phyloP scores from a whole-genome alignment of 1,140 invertebrate species.

The Orius laevigatus region DNA sequence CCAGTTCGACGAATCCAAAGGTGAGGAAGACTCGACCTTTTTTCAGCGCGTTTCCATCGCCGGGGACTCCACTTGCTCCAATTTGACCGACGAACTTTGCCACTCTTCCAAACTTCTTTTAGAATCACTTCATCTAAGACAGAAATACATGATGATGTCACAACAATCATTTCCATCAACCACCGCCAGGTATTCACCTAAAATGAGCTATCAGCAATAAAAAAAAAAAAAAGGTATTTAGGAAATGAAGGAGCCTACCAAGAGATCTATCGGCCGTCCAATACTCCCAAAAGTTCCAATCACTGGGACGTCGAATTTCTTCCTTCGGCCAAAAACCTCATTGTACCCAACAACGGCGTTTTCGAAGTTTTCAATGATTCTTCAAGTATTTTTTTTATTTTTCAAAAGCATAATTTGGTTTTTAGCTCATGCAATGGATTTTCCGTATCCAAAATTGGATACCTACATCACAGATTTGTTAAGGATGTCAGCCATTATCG shows the following conservation, averaged over 20 bases:
- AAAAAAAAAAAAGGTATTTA: too few species aligned
- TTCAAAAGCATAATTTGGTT: too few species aligned
- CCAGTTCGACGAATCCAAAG: too few species aligned
- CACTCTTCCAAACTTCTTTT: conserved; percentile 71
- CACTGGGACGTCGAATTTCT: conserved; percentile 71
- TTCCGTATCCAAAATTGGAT: too few species aligned
- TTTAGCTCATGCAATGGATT: too few species aligned
- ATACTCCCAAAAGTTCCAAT: conserved; percentile 44
- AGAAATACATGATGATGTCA: conserved; percentile 79
- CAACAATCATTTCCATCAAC: conserved; percentile 73
- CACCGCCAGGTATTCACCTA: conserved; percentile 66
- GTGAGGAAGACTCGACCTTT: too few species aligned
- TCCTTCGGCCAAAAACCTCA: conserved; percentile 45
- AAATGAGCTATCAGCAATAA: too few species aligned
- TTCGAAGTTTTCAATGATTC: conserved; percentile 53
- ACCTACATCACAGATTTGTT: conserved; percentile 16
- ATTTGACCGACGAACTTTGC: conserved; percentile 78
- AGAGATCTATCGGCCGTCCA: too few species aligned
- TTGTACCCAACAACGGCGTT: conserved; percentile 60
- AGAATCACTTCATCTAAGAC: conserved; percentile 69
- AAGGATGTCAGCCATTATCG: conserved; percentile 56
- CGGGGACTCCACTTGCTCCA: conserved; percentile 69
- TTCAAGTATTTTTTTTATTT: too few species aligned
- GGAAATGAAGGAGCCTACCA: too few species aligned
- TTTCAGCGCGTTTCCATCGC: conserved; percentile 79